These are phyloP conservation scores for Petrosia ficiformis DNA, from an alignment of 37 sponge, comb jelly and placozoan species.

Conservation along the genomic window DNA sequence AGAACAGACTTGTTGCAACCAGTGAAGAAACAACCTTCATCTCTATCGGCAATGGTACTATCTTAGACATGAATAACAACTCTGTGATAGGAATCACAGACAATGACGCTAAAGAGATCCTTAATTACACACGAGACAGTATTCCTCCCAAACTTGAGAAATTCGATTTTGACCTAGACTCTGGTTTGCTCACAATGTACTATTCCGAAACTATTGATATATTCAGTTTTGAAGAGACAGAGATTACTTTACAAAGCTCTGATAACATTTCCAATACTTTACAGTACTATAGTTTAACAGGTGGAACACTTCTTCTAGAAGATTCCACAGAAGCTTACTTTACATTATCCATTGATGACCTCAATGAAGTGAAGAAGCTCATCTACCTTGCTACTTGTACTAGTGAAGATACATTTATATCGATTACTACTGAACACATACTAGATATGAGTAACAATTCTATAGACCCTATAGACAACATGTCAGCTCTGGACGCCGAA, in stretches of 20 bases:
- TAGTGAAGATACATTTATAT: conserved; percentile 42
- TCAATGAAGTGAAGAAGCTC: conserved; percentile 84
- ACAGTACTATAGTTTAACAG: conserved; percentile 40
- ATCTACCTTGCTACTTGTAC: conserved; percentile 63
- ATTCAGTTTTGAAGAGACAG: conserved; percentile 39
- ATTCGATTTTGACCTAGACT: conserved; percentile 68
- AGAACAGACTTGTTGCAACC: conserved; percentile 59
- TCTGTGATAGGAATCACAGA: conserved; percentile 31
- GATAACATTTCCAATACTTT: conserved; percentile 14
- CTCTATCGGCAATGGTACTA: conserved; percentile 27
- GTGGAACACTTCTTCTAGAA: conserved; percentile 34
- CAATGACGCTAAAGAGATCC: conserved; percentile 20
- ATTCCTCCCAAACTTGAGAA: conserved; percentile 55
- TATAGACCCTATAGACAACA: conserved; percentile 19
- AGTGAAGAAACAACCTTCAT: conserved; percentile 49
- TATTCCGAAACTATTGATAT: conserved; percentile 88
- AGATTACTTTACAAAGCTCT: conserved; percentile 69
- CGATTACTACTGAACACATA: conserved; percentile 23
- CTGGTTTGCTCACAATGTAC: conserved; percentile 57
- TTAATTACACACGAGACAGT: conserved; percentile 42
- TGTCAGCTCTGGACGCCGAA: conserved; percentile 29
- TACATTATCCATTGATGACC: conserved; percentile 46
- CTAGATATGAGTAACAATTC: conserved; percentile 77
- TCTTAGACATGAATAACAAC: conserved; percentile 70
- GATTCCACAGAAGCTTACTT: conserved; percentile 53